These are phyloP conservation scores for Eleginops maclovinus DNA, from an alignment of 2,113 vertebrate genomes.

Conservation along the genomic window DNA sequence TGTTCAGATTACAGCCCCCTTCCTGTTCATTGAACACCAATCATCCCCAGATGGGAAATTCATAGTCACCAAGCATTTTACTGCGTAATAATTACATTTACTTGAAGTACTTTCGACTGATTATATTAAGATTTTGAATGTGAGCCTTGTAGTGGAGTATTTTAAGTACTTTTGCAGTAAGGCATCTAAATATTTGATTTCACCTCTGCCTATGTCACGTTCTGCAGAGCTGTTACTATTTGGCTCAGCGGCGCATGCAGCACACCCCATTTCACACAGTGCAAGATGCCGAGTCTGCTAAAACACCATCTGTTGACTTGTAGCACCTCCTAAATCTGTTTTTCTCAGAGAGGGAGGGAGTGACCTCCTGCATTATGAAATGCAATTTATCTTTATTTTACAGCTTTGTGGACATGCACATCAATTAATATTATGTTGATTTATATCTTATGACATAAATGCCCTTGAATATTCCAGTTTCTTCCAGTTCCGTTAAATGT, in stretches of 20 bases:
- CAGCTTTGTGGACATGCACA: background rate
- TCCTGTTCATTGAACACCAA: too few species aligned
- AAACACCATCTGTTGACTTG: constrained; percentile 18
- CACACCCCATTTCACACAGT: background rate
- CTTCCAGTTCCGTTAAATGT: background rate
- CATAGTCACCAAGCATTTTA: too few species aligned
- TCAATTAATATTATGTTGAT: background rate
- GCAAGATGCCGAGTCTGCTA: background rate
- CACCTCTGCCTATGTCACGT: background rate
- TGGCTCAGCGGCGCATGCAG: background rate
- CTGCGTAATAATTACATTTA: too few species aligned
- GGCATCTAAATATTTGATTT: too few species aligned
- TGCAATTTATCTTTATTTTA: background rate
- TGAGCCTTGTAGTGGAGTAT: too few species aligned
- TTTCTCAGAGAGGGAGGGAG: background rate
- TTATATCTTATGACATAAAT: background rate
- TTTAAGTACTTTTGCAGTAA: too few species aligned
- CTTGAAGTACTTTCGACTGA: too few species aligned
- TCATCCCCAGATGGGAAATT: too few species aligned
- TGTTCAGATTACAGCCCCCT: too few species aligned
- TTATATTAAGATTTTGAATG: too few species aligned
- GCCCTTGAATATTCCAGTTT: background rate
- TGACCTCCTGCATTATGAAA: background rate
- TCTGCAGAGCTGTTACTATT: background rate
- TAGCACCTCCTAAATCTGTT: background rate